A percentile compares a stretch with the other conserved stretches of the same genome.
These are phyloP conservation scores for Heliconius melpomene DNA, from an alignment of 1,140 invertebrate genomes.

Conservation along the genomic window DNA sequence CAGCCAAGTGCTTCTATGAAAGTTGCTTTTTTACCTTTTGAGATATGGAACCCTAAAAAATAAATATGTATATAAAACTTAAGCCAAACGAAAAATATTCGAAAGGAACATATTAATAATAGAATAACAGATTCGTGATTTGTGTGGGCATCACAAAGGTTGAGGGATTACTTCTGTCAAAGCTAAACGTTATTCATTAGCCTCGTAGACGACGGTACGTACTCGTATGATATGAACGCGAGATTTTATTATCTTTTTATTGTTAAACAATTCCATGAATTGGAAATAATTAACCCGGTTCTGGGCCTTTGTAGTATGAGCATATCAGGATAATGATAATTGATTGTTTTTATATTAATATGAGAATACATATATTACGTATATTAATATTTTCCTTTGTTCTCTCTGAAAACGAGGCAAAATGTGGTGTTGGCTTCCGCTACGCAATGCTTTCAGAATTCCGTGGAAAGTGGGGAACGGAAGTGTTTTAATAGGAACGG, in stretches of 20 bases:
- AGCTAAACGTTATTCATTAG: slow-evolving; percentile 32
- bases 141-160: slow-evolving; percentile 23
- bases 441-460: too few species aligned
- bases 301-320: neutral
- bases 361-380: too few species aligned
- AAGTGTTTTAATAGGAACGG: too few species aligned
- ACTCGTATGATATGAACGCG: slow-evolving; percentile 2
- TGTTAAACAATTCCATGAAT: neutral
- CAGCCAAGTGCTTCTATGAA: too few species aligned
- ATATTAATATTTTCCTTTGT: too few species aligned
- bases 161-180: slow-evolving; percentile 29
- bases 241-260: slow-evolving; percentile 16
- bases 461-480: too few species aligned
- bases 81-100: neutral
- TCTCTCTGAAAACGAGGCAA: too few species aligned
- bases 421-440: too few species aligned
- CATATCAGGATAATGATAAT: neutral
- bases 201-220: slow-evolving; percentile 4
- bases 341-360: too few species aligned
- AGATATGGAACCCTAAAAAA: too few species aligned
- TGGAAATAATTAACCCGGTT: neutral
- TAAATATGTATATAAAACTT: neutral
- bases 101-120: neutral
- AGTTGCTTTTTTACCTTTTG: too few species aligned
- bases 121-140: neutral